Base-by-base conservation (phyloP, 1,140 invertebrate genomes). In the Proales similis region DNA sequence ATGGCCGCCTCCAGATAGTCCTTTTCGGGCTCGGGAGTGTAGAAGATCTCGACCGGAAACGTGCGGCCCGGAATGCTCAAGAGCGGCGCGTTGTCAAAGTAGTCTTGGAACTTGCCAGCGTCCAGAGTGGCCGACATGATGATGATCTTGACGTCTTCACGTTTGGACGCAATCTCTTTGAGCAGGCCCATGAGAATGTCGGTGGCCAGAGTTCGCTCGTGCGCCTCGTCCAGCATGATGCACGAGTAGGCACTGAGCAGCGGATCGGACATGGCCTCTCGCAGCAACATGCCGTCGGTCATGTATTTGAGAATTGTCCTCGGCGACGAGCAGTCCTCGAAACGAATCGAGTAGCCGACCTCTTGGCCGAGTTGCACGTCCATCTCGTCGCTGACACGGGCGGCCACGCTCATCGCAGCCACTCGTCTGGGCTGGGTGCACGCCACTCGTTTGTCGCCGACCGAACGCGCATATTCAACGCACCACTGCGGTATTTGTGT, bases 41-140 rank as follows among this genome's bases (percentile, higher is more conserved):
- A 99, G 75, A 97, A 98, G 65, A 99, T 99, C 78, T 96, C 92
- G 2, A 96, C 92, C 19, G 90, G 89, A 81, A 92, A 86, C 65
- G 91, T 94, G 71, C 91, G 78, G 38, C 92, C 92, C 7, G 95
- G 95, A 24, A 99, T 92, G 72, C 90, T 96, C 86, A 99, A 92
- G 14, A 99, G 75, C 0, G 95, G 95, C 12, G 93, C 93, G 74
- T 93, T 88, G 69, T 98, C 92, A 76, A 98, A 97, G 74, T 97
- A 97, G 71, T 89, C 86, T 76, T 95, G 91, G 77, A 99, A 99
- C 75, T 99, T 99, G 4, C 93, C 94, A 47, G 95, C 93, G 78
- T 99, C 95, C n/a, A 99, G 79, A 0, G 95, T 99, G 12, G 95
- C 95, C 70, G 90, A 95, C 94, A 99, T 99, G 70, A 99, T 88